Evolutionary conservation across 2,113 vertebrate genomes (phyloP).

Genomic region (Rutilus rutilus): DNA sequence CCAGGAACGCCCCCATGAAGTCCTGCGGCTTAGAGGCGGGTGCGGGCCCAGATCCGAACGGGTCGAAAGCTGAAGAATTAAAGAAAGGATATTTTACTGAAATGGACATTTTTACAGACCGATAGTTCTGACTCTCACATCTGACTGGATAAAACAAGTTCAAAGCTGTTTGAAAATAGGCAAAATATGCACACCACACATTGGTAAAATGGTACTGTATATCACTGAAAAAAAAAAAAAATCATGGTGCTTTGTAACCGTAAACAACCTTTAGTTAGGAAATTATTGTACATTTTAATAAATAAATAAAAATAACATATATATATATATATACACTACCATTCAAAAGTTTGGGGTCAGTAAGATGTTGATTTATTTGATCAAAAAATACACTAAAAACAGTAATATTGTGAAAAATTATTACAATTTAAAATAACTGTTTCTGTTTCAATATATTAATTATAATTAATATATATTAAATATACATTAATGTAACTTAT

Average conservation of each 20-base stretch:
- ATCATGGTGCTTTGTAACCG: not conserved
- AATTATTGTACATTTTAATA: not conserved
- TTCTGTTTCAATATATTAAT: not conserved
- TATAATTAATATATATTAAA: too few species aligned
- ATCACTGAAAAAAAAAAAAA: not conserved
- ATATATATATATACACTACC: too few species aligned
- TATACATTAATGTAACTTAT: not conserved
- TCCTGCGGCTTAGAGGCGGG: constrained; percentile 87
- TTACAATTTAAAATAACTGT: not conserved
- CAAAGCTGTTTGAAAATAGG: not conserved
- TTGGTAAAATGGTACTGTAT: not conserved
- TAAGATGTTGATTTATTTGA: not conserved
- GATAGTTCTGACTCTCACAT: not conserved
- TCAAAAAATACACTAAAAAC: not conserved
- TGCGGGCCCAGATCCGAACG: constrained; percentile 84
- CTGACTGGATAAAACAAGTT: not conserved
- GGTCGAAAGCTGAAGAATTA: constrained; percentile 80
- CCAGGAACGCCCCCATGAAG: constrained; percentile 89
- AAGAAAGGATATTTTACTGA: not conserved
- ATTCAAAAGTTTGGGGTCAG: too few species aligned
- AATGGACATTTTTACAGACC: not conserved
- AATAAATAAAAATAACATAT: too few species aligned
- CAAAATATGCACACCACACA: too few species aligned
- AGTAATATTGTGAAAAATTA: not conserved
- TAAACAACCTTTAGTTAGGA: not conserved